These are phyloP conservation scores for Actinia tenebrosa DNA, from an alignment of 64 coral and sea anemone species.

Conservation along the genomic window DNA sequence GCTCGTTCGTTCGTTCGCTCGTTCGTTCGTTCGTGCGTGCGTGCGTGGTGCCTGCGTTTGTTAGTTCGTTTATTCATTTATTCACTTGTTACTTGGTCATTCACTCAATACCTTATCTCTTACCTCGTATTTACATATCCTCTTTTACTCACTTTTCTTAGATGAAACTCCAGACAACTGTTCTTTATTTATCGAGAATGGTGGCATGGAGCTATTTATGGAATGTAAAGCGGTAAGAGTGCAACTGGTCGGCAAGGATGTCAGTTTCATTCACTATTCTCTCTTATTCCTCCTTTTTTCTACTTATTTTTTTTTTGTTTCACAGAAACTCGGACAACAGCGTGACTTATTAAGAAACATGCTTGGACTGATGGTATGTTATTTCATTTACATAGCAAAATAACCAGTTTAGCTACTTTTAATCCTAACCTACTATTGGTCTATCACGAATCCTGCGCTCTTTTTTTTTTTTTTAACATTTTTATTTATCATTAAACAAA, in stretches of 20 bases:
- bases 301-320: not conserved
- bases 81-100: too few relatives aligned
- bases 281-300: not conserved
- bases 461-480: too few relatives aligned
- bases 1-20: too few relatives aligned
- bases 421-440: not conserved
- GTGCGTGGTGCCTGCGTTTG: too few relatives aligned
- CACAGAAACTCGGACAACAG: constrained; percentile 32
- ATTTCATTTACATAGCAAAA: not conserved
- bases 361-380: constrained; percentile 77
- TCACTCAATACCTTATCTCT: too few relatives aligned
- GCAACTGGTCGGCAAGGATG: not conserved
- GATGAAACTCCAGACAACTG: constrained; percentile 91
- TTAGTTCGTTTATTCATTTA: too few relatives aligned
- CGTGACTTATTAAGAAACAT: constrained; percentile 79
- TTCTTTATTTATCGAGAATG: constrained; percentile 52
- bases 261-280: not conserved
- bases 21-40: too few relatives aligned
- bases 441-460: too few relatives aligned
- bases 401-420: not conserved
- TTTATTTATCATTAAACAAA: too few relatives aligned
- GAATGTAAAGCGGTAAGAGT: constrained; percentile 51
- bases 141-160: not conserved
- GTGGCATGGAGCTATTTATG: constrained; percentile 66
- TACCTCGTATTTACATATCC: too few relatives aligned